These are phyloP conservation scores for Euzetes globulus DNA, from an alignment of 2,888 invertebrate species.

Conservation along the genomic window DNA sequence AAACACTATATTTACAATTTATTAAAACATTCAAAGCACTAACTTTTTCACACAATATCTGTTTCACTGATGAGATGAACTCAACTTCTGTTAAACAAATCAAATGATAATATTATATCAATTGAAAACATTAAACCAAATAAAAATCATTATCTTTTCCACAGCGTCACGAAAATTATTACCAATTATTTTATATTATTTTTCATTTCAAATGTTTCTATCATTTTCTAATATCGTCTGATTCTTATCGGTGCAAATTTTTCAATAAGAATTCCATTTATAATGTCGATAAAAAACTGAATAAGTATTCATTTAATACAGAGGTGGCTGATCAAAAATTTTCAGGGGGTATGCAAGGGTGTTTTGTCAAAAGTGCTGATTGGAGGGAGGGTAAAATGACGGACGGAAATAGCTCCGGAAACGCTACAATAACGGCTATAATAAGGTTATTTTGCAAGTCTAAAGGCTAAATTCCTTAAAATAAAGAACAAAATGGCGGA, in stretches of 20 bases:
- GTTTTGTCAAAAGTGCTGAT: too few species aligned
- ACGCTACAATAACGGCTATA: too few species aligned
- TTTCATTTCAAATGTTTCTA: neutral
- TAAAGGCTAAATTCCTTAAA: too few species aligned
- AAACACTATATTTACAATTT: neutral
- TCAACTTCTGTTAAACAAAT: neutral
- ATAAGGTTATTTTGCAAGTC: too few species aligned
- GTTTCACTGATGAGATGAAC: neutral
- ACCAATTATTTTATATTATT: neutral
- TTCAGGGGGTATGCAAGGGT: too few species aligned
- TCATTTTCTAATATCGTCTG: neutral
- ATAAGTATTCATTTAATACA: too few species aligned
- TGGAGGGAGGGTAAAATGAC: too few species aligned
- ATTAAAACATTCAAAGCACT: neutral
- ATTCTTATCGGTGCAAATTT: neutral
- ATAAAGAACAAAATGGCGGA: too few species aligned
- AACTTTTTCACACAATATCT: neutral
- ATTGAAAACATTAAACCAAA: neutral
- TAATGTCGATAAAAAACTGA: too few species aligned
- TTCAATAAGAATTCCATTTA: neutral
- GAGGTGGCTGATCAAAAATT: too few species aligned
- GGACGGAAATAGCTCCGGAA: too few species aligned
- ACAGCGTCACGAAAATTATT: conserved; percentile 6
- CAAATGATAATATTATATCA: neutral
- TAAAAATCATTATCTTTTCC: neutral